A percentile compares a stretch with the other conserved stretches of the same genome.
Evolutionary conservation across 2,888 invertebrate genomes (phyloP).

Genomic region (Stegana nigrithorax): DNA sequence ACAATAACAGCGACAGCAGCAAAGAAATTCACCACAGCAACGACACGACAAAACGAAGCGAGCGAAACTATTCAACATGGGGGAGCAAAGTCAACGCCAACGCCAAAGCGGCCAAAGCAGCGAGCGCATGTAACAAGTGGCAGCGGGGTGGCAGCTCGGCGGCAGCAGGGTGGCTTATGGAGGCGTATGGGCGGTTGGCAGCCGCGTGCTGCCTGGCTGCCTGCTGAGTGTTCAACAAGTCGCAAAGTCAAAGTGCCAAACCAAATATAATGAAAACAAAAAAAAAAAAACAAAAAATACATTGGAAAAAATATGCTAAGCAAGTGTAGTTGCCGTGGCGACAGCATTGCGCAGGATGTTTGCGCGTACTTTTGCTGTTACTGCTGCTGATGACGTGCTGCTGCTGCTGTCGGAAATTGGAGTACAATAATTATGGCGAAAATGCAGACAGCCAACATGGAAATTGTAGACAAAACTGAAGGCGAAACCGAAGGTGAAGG

Average conservation of each 20-base stretch:
- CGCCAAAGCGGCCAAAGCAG: not conserved
- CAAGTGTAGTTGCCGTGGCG: conserved; percentile 5
- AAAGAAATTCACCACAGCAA: conserved; percentile 31
- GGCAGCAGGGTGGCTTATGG: too few relatives aligned
- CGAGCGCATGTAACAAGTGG: conserved; percentile 52
- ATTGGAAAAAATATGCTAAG: not conserved
- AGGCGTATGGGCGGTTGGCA: not conserved
- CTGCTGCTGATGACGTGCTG: not conserved
- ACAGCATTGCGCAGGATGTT: conserved; percentile 3
- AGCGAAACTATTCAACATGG: conserved; percentile 17
- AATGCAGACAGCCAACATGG: too few relatives aligned
- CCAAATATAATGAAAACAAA: not conserved
- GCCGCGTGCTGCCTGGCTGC: not conserved
- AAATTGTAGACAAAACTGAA: not conserved
- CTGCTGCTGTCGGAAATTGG: conserved; percentile 1
- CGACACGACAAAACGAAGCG: conserved; percentile 41
- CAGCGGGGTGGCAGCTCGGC: conserved; percentile 28
- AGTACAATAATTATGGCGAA: conserved; percentile 20
- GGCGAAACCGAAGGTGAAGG: conserved; percentile 8
- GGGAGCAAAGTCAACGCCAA: conserved; percentile 10
- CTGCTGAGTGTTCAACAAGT: conserved; percentile 7
- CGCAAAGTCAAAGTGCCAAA: conserved; percentile 1
- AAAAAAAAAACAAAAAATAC: too few relatives aligned
- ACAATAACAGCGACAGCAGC: too few relatives aligned
- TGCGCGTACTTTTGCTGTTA: not conserved